These are phyloP conservation scores for Arvicanthis niloticus DNA, from an alignment of 2,113 vertebrate genomes.

Conservation along the genomic window DNA sequence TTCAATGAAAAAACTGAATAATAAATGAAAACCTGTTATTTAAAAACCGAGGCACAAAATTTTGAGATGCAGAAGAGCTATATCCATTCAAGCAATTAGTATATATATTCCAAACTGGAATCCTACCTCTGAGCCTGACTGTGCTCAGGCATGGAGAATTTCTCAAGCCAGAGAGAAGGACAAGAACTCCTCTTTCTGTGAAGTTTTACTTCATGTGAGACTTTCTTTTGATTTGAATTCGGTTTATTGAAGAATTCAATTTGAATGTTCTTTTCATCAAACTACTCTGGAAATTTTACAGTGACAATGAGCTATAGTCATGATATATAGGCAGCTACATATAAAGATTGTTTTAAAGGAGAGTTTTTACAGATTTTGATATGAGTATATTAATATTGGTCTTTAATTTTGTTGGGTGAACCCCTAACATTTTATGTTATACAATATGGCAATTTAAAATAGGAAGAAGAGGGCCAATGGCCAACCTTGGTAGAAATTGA, in stretches of 20 bases:
- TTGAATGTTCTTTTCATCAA: conserved; percentile 36
- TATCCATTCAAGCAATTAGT: neutral
- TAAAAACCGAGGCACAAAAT: neutral
- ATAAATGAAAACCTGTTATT: neutral
- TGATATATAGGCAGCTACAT: neutral
- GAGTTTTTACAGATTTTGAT: neutral
- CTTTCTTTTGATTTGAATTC: conserved; percentile 38
- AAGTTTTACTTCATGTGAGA: neutral
- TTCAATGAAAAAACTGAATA: neutral
- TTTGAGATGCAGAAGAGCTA: neutral
- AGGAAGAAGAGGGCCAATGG: neutral
- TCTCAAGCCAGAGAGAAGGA: neutral
- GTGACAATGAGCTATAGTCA: neutral
- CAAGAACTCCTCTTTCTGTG: neutral
- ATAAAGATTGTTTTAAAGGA: neutral
- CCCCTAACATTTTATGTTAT: neutral
- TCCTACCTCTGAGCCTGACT: neutral
- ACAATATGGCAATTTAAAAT: neutral
- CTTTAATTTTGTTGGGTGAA: neutral
- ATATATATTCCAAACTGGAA: neutral
- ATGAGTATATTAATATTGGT: neutral
- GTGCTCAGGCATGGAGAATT: neutral
- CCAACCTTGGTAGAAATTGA: neutral
- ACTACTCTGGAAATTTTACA: neutral
- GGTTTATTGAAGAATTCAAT: neutral